Conservation (phyloP, 2,113 vertebrate genomes). For the Pimephales promelas region DNA sequence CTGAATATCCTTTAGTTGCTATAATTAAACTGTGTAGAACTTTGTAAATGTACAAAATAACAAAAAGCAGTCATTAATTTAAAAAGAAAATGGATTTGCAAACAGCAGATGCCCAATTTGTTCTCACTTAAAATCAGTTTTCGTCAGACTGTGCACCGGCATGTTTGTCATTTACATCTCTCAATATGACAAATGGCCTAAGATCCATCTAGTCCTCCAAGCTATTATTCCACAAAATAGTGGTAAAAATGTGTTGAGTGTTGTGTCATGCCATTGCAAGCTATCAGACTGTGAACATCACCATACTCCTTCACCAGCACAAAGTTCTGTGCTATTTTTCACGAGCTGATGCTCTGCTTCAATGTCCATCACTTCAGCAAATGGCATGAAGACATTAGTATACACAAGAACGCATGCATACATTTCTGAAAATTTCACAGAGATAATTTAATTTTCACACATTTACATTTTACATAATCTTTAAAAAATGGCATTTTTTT, state of each 20-base stretch:
- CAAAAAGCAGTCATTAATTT: neutral
- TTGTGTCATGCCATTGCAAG: neutral
- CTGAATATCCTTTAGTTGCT: neutral
- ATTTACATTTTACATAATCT: neutral
- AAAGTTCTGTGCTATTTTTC: neutral
- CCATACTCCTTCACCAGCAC: neutral
- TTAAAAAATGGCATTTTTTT: neutral
- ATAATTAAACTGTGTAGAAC: neutral
- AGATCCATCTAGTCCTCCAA: neutral
- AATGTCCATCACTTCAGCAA: neutral
- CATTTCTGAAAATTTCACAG: neutral
- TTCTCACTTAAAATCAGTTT: slow-evolving; percentile 23
- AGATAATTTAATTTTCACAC: neutral
- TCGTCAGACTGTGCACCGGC: neutral
- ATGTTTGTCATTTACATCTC: slow-evolving; percentile 4
- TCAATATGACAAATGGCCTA: slow-evolving; percentile 12
- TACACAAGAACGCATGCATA: neutral
- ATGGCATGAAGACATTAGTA: neutral
- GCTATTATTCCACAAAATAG: slow-evolving; percentile 5
- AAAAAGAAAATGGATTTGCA: neutral
- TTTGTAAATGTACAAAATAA: neutral
- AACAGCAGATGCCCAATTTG: slow-evolving; percentile 21
- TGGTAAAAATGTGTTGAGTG: neutral
- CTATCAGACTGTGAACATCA: slow-evolving; percentile 3
- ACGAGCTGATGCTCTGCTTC: neutral